These are phyloP conservation scores for Uropsilus gracilis DNA, from an alignment of 2,113 vertebrate species.

Conservation along the genomic window DNA sequence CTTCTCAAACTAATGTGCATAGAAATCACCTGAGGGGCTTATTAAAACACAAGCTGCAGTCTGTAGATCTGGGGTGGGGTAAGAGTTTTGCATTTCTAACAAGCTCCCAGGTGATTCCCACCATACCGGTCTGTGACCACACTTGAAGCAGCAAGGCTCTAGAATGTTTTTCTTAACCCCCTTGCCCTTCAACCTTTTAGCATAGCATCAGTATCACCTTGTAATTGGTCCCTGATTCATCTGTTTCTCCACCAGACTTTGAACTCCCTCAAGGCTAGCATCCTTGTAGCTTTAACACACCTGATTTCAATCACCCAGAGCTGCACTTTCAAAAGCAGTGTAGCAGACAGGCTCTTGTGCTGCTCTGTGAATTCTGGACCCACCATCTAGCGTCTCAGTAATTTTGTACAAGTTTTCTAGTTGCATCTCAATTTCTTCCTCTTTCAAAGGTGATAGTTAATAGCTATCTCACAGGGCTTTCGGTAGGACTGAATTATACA, in stretches of 20 bases:
- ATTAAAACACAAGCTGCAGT: conserved; percentile 43
- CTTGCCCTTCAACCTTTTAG: neutral
- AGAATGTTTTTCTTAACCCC: neutral
- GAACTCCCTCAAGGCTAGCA: conserved; percentile 25
- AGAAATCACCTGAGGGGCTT: conserved; percentile 61
- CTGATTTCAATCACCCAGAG: conserved; percentile 21
- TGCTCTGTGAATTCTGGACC: neutral
- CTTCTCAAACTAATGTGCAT: conserved; percentile 1
- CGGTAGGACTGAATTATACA: neutral
- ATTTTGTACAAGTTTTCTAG: neutral
- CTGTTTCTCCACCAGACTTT: conserved; percentile 41
- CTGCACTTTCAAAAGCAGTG: neutral
- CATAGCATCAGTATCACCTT: neutral
- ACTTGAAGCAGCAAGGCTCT: neutral
- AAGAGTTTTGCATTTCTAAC: conserved; percentile 30
- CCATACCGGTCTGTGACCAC: neutral
- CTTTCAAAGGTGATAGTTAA: neutral
- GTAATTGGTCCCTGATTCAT: conserved; percentile 22
- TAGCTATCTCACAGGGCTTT: neutral
- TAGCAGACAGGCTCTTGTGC: neutral
- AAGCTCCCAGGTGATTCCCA: conserved; percentile 29
- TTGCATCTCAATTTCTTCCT: neutral
- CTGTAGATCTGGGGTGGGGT: neutral
- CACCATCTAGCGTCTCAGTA: neutral
- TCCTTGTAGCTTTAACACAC: neutral